A percentile compares a stretch with the other conserved stretches of the same genome.
phyloP scores from a whole-genome alignment of 2,113 vertebrate species.

The Gallinago undulata region DNA sequence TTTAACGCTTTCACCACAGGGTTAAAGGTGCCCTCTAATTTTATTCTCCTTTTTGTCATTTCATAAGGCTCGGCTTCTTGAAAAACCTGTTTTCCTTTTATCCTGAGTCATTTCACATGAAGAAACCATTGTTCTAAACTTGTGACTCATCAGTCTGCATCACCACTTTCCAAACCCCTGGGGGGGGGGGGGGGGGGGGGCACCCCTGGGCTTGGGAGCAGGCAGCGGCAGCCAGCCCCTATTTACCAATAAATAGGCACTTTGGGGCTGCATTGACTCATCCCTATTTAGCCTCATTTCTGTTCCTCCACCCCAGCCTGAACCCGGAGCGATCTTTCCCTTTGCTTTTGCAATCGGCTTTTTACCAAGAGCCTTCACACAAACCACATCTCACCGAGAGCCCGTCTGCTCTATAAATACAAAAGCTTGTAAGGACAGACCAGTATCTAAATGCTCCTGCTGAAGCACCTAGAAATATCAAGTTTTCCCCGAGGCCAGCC shows the following conservation, averaged over 20 bases:
- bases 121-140: constrained; percentile 37
- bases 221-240: background rate
- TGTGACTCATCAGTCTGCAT: constrained; percentile 45
- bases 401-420: background rate
- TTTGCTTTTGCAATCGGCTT: background rate
- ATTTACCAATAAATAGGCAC: background rate
- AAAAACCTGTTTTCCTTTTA: constrained; percentile 46
- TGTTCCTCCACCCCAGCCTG: background rate
- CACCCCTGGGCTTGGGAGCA: background rate
- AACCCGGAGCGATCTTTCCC: background rate
- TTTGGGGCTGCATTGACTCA: background rate
- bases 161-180: background rate
- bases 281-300: background rate
- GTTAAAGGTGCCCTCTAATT: background rate
- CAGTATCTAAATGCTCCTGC: background rate
- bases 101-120: background rate
- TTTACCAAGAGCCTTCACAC: background rate
- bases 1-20: background rate
- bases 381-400: background rate
- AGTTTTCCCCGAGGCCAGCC: background rate
- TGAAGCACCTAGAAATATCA: background rate
- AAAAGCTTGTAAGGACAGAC: background rate
- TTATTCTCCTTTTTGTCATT: background rate
- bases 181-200: background rate
- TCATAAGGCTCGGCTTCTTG: background rate